Conservation (phyloP, 2,888 invertebrate genomes). For the Amphimallon solstitiale region DNA sequence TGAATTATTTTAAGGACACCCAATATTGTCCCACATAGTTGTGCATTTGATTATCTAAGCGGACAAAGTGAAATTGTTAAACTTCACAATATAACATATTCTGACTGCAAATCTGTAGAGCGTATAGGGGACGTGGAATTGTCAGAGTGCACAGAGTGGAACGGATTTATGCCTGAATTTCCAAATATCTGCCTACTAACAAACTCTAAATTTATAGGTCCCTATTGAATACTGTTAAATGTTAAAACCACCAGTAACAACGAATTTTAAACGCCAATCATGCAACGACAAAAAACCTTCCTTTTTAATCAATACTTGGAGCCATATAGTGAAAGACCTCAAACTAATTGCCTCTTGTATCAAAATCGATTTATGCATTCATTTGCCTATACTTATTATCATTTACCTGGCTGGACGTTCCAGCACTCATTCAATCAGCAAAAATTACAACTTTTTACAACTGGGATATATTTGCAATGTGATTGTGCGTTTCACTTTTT, state of each 20-base stretch:
- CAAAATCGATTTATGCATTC: constrained; percentile 12
- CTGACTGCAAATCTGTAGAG: constrained; percentile 43
- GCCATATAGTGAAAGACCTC: constrained; percentile 6
- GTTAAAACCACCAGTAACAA: constrained; percentile 42
- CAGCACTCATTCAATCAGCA: too few species aligned
- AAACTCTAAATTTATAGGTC: constrained; percentile 57
- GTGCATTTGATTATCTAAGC: not conserved
- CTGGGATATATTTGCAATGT: too few species aligned
- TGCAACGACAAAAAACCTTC: constrained; percentile 8
- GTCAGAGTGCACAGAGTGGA: constrained; percentile 53
- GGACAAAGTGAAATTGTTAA: not conserved
- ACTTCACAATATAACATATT: constrained; percentile 51
- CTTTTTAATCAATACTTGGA: constrained; percentile 18
- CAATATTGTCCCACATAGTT: too few species aligned
- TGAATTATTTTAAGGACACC: too few species aligned
- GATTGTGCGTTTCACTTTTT: too few species aligned
- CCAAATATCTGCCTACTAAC: constrained; percentile 57
- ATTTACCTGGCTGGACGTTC: too few species aligned
- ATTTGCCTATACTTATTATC: too few species aligned
- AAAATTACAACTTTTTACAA: too few species aligned
- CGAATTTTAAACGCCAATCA: constrained; percentile 34
- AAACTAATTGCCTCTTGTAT: constrained; percentile 13
- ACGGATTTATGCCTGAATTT: constrained; percentile 58
- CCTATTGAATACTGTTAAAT: constrained; percentile 48
- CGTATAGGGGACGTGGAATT: constrained; percentile 46